A percentile compares a stretch with the other conserved stretches of the same genome.
Conservation (phyloP, 2,888 invertebrate species). For the Cheilosia grossa region DNA sequence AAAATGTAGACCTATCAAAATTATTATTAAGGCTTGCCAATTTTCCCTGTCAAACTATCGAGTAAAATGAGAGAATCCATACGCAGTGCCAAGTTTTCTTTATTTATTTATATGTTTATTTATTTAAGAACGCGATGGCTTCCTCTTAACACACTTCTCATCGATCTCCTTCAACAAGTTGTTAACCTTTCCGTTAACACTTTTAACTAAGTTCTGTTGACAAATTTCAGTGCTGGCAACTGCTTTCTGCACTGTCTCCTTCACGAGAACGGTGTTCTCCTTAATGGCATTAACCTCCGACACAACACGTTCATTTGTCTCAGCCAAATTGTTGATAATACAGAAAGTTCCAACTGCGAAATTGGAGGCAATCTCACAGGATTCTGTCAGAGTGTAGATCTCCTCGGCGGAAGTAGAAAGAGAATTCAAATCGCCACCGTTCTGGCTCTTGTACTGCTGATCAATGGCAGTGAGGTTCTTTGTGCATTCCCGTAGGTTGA, state of each 20-base stretch:
- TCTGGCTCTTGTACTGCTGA: constrained; percentile 23
- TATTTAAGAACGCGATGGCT: neutral
- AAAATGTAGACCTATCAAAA: no score
- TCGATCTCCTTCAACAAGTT: constrained; percentile 23
- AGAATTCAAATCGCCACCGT: constrained; percentile 21
- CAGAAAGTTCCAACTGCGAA: constrained; percentile 57
- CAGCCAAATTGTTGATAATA: constrained; percentile 59
- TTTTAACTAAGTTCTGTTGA: constrained; percentile 23
- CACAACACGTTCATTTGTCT: constrained; percentile 45
- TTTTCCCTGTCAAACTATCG: no score
- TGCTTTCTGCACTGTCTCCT: neutral
- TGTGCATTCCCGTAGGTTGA: constrained; percentile 29
- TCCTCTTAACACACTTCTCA: constrained; percentile 27
- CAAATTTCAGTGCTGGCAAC: constrained; percentile 11
- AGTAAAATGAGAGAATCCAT: neutral
- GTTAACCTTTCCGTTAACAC: constrained; percentile 5
- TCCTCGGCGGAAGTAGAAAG: constrained; percentile 32
- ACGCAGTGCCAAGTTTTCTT: neutral
- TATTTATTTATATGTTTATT: neutral
- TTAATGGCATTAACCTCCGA: constrained; percentile 21
- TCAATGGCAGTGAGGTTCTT: constrained; percentile 35
- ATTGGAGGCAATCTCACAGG: constrained; percentile 39
- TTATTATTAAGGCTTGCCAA: no score
- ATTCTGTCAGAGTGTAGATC: constrained; percentile 31
- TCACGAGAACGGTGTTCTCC: neutral